Percentiles rank a stretch among this genome's conserved stretches.
These are phyloP conservation scores for Lepus americanus DNA, from an alignment of 2,113 vertebrate genomes.

Conservation along the genomic window DNA sequence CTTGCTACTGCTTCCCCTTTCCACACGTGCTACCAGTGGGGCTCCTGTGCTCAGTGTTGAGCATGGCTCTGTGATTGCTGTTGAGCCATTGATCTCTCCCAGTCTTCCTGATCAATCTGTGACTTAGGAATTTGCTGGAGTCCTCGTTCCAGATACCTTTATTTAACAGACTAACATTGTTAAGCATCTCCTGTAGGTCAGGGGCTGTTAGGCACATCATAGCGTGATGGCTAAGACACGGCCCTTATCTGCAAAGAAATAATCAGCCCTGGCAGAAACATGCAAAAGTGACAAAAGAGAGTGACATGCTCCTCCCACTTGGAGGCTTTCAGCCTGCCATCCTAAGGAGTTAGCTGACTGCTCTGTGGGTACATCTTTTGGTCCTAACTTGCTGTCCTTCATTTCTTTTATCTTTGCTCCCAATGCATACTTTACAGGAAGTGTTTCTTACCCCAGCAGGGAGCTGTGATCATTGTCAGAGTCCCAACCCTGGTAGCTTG, in stretches of 20 bases:
- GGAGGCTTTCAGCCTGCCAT: not conserved
- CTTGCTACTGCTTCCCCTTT: not conserved
- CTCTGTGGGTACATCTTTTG: not conserved
- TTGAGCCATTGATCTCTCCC: not conserved
- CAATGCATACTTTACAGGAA: not conserved
- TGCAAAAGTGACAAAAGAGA: not conserved
- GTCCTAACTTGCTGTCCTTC: not conserved
- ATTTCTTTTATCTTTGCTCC: not conserved
- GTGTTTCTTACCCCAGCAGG: not conserved
- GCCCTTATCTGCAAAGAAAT: not conserved
- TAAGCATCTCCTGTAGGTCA: not conserved
- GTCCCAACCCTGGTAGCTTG: not conserved
- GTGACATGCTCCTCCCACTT: too few relatives aligned
- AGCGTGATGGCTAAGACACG: not conserved
- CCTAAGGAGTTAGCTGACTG: not conserved
- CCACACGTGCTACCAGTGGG: fast-evolving
- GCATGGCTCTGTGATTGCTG: not conserved
- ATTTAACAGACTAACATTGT: not conserved
- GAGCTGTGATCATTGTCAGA: not conserved
- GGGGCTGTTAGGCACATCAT: not conserved
- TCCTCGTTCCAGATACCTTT: not conserved
- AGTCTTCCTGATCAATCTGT: not conserved
- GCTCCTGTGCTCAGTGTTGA: not conserved
- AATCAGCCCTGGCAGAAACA: not conserved
- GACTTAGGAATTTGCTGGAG: not conserved